phyloP scores from a whole-genome alignment of 2,797 vertebrate species.

The Tokudaia tokunoshimensis region DNA sequence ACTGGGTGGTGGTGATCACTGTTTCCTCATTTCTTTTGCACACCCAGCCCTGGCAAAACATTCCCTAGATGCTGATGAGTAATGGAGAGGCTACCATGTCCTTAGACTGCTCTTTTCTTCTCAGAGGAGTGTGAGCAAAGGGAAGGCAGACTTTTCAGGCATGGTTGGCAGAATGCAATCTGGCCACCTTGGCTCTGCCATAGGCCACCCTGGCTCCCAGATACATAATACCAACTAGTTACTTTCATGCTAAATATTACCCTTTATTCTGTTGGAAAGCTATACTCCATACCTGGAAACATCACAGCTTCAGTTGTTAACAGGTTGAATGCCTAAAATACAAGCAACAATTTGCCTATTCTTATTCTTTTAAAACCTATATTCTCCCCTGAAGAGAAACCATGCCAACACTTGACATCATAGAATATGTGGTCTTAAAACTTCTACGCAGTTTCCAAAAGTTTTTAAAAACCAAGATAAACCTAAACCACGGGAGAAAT shows the following conservation, averaged over 20 bases:
- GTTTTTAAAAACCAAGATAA: slow-evolving; percentile 23
- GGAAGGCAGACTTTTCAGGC: background rate
- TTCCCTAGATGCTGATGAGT: background rate
- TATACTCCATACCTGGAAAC: background rate
- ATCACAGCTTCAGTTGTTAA: background rate
- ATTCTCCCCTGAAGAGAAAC: background rate
- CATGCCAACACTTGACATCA: background rate
- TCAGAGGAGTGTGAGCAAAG: background rate
- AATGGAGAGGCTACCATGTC: too few relatives aligned
- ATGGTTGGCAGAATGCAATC: background rate
- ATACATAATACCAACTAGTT: background rate
- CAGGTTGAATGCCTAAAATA: slow-evolving; percentile 28
- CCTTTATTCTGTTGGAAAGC: background rate
- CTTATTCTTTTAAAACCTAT: background rate
- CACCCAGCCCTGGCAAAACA: background rate
- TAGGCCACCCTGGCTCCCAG: background rate
- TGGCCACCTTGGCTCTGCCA: background rate
- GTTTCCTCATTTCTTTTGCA: background rate
- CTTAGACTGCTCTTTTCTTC: background rate
- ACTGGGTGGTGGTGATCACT: background rate
- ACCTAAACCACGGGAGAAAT: slow-evolving; percentile 41
- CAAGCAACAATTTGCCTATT: slow-evolving; percentile 9
- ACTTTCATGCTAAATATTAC: background rate
- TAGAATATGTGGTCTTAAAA: slow-evolving; percentile 4
- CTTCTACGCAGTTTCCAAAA: slow-evolving; percentile 46